Evolutionary conservation across 1,140 invertebrate species (phyloP), one percentile per base, ranked within the genome.

Genomic region (Andricus grossulariae): DNA sequence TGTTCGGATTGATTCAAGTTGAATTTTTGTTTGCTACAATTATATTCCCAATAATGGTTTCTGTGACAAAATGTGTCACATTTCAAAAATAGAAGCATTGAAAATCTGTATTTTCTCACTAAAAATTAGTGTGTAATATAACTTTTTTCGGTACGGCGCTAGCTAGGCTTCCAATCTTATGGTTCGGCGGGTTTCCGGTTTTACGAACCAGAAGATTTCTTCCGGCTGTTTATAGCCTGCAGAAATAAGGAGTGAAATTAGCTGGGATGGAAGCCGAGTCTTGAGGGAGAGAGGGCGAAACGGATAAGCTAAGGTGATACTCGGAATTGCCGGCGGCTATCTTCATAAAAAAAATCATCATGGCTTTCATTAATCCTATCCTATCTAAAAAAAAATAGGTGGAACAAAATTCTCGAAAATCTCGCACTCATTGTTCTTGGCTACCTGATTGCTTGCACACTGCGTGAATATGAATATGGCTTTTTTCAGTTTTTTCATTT

Each of bases 201-300:
- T 83, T 84, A 81, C 81, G 83, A 81, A 75, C 66, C 18, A 50
- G 73, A 79, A 66, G 74, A 79, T 75, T 79, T 70, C 75, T 78
- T 79, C 74, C 81, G 77, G 75, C 75, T 84, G 83, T 85, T 84
- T 83, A 83, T 51, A 72, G 72, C 70, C 81, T 52, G 79, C 60
- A 32, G 77, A 83, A 84, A 82, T 84, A 85, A 84, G 83, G 73
- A 71, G 73, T 55, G 75, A 60, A 81, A 85, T 83, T 85, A 81
- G 75, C 60, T 66, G 49, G 21, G 52, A 50, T 55, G 57, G 21
- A 45, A 52, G 55, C 55, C 39, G 54, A 57, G 16, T 55, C 25
- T 55, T 55, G 32, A 55, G 72, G 54, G 21, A 32, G 19, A 55
- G 39, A 39, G 10, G 50, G 49, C 45, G 49, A n/a, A 71, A 72